Evolutionary conservation across 2,888 invertebrate species (phyloP).

Genomic region (Drosophila tripunctata): DNA sequence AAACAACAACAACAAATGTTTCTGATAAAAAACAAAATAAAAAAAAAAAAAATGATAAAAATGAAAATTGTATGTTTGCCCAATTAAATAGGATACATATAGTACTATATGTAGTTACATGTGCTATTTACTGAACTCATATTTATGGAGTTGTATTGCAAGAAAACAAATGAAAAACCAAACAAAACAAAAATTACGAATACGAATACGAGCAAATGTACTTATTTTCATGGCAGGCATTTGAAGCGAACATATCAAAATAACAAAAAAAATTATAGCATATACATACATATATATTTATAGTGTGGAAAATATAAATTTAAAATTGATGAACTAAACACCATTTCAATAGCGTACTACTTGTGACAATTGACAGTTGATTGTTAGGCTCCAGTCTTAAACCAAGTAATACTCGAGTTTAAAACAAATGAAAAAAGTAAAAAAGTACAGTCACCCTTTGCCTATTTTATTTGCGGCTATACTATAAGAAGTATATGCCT

Average conservation of each 20-base stretch:
- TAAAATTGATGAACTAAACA: conserved; percentile 20
- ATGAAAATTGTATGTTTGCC: conserved; percentile 35
- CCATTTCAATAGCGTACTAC: conserved; percentile 29
- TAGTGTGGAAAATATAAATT: neutral
- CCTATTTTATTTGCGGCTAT: no score
- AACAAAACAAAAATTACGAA: conserved; percentile 16
- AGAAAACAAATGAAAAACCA: conserved; percentile 19
- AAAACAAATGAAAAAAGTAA: neutral
- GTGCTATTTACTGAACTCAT: conserved; percentile 64
- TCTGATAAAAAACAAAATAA: no score
- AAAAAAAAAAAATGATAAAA: no score
- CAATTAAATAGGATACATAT: conserved; percentile 50
- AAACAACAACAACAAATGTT: no score
- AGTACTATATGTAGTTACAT: conserved; percentile 46
- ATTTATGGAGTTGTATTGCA: conserved; percentile 64
- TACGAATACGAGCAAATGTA: conserved; percentile 59
- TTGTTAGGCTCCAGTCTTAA: conserved; percentile 34
- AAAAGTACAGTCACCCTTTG: no score
- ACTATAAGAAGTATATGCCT: no score
- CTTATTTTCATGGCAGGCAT: conserved; percentile 69
- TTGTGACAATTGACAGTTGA: conserved; percentile 46
- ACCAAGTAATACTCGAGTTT: neutral
- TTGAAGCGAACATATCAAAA: conserved; percentile 76
- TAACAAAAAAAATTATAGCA: conserved; percentile 32
- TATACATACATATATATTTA: no score